These are phyloP conservation scores for Alsophila aescularia DNA, from an alignment of 2,888 invertebrate genomes.

Conservation along the genomic window DNA sequence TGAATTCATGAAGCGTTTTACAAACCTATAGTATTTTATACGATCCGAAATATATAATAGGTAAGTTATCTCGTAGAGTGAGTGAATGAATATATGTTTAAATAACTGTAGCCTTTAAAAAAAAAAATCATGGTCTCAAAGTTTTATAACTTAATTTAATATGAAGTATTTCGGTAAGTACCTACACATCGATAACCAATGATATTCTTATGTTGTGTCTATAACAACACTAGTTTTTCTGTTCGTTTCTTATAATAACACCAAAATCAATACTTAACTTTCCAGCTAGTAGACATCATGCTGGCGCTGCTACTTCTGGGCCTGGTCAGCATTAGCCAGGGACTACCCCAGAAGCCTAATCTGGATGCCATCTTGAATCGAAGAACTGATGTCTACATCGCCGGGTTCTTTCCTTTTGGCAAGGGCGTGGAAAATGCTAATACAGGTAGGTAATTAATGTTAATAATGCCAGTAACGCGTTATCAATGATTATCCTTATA, in stretches of 20 bases:
- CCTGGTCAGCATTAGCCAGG: conserved; percentile 45
- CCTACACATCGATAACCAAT: too few species aligned
- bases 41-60: background rate
- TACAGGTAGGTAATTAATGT: conserved; percentile 87
- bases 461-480: background rate
- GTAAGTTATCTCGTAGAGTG: too few species aligned
- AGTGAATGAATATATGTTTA: too few species aligned
- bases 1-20: background rate
- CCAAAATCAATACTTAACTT: background rate
- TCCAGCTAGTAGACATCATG: conserved; percentile 40
- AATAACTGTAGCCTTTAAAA: too few species aligned
- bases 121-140: too few species aligned
- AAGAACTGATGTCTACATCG: conserved; percentile 94
- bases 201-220: too few species aligned
- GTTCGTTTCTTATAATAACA: background rate
- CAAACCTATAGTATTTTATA: background rate
- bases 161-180: too few species aligned
- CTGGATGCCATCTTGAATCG: conserved; percentile 86
- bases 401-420: conserved; percentile 96
- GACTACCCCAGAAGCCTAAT: conserved; percentile 86
- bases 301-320: conserved; percentile 46
- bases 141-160: too few species aligned
- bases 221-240: too few species aligned
- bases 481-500: too few species aligned
- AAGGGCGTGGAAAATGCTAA: conserved; percentile 92